Evolutionary conservation across 2,888 invertebrate genomes (phyloP).

Genomic region (Nephrotoma appendiculata): DNA sequence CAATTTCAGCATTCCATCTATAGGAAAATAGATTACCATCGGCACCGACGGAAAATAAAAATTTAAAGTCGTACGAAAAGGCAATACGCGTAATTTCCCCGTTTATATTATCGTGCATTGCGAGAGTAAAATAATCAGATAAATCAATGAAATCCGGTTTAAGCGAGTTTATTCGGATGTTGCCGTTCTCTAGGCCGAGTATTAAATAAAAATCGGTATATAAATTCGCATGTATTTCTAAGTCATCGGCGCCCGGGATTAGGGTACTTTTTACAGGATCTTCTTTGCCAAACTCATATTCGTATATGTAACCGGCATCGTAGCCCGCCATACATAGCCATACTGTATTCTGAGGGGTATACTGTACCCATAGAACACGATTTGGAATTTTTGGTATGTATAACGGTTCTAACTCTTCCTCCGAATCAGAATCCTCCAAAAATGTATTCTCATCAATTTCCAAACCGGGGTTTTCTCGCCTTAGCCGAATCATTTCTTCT

Average conservation of each 20-base stretch:
- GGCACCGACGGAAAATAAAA: conserved; percentile 46
- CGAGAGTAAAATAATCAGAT: conserved; percentile 48
- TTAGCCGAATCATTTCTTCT: conserved; percentile 42
- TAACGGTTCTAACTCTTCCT: conserved; percentile 37
- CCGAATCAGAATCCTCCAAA: conserved; percentile 44
- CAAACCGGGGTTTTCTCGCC: conserved; percentile 40
- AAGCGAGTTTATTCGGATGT: conserved; percentile 39
- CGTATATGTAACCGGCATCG: conserved; percentile 53
- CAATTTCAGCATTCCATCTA: conserved; percentile 31
- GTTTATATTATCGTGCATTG: conserved; percentile 61
- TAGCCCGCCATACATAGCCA: conserved; percentile 49
- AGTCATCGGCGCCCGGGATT: conserved; percentile 38
- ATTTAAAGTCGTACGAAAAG: conserved; percentile 40
- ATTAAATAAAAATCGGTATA: conserved; percentile 40
- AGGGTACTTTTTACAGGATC: conserved; percentile 34
- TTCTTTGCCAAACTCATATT: conserved; percentile 35
- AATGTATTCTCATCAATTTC: conserved; percentile 44
- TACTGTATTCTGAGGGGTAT: conserved; percentile 35
- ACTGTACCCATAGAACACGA: conserved; percentile 40
- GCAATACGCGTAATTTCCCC: conserved; percentile 50
- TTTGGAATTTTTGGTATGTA: conserved; percentile 42
- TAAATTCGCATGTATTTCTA: conserved; percentile 39
- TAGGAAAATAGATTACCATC: conserved; percentile 70
- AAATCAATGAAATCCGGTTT: conserved; percentile 38
- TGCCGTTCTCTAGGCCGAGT: conserved; percentile 45